Base-by-base conservation (phyloP, 2,888 invertebrate species). In the Xylocampa areola region DNA sequence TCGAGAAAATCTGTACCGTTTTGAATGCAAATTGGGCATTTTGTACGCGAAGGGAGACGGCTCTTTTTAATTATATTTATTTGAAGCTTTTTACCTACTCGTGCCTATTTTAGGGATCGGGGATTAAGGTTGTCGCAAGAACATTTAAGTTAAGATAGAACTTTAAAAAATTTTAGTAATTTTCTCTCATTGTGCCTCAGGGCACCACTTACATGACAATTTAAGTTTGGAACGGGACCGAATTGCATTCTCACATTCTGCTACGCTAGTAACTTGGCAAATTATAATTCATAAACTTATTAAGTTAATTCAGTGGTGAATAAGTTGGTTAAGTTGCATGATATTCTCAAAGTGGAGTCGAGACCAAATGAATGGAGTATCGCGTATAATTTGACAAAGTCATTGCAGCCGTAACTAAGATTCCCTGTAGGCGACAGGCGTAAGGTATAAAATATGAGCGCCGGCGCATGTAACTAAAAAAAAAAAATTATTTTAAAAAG, bases 371-470 rank as follows among this genome's bases (percentile, higher is more conserved):
- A 73, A 68, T 63, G 54, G 51, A 48, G 58, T 62, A 64, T 63
- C 48, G 60, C 55, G 50, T 60, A 65, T 79, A 76, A 76, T 77
- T 78, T 71, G 47, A 68, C 67, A 60, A 66, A 77, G 68, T 57
- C 40, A 43, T 70, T 65, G 60, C 58, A 58, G 52, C 23, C 36
- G 51, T 64, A 36, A 63, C 70, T 69, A 54, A 65, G 59, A 72
- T 63, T 69, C 65, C 35, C 66, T 60, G 47, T 41, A 59, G 66
- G 53, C 50, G 5, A 47, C 21, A 53, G 23, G 23, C 21, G 21
- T 29, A 7, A 16, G 19, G 2, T 27, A 5, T 8, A 30, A 52
- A 27, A 11, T 23, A 45, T 4, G 19, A 39, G 54, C 21, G 55
- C 5, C 0, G 1, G 17, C 25, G 21, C n/a, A n/a, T n/a, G n/a